Evolutionary conservation across 1,140 invertebrate species (phyloP), one percentile per base, ranked within the genome.

Genomic region (Centruroides vittatus): DNA sequence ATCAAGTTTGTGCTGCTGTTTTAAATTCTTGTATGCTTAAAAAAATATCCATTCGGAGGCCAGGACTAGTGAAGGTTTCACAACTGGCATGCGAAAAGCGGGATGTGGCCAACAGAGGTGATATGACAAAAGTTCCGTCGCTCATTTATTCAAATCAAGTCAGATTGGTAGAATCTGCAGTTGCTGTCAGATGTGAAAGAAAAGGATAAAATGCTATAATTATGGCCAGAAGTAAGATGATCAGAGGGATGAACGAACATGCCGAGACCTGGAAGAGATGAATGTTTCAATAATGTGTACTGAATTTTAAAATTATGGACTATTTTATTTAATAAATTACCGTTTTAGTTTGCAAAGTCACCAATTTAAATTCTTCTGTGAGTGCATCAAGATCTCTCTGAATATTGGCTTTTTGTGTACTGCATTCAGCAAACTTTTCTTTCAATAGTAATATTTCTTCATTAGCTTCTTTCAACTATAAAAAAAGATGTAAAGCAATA

Each of bases 181-280:
- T 73, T 35, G 70, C 73, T 47, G 74, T 76, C 48, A 77, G 60
- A 34, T 67, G 64, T 36, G 73, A 70, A 54, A 76, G 65, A 9
- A 65, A 70, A 23, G 73, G 74, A 65, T 76, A 74, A 41, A 77
- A 66, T 53, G 72, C 75, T 66, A 76, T 66, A 35, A 75, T 60
- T 48, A 76, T 66, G 48, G 72, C 73, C 61, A 76, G 70, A 57
- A 74, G 65, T 57, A 77, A 66, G 65, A 77, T 70, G 60, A 77
- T 61, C 50, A 77, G 64, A 52, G 75, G 75, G 59, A 76, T 70
- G 60, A 73, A 70, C 48, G 73, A 73, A 59, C 67, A 69, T 41
- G 73, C 71, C n/a, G 73, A 75, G 36, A 73, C 60, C 75, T 75
- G 70, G 47, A 70, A 67, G 60, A 68, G 23, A 11, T 6, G 5